These are phyloP conservation scores for Venusia cambrica DNA, from an alignment of 2,888 invertebrate genomes.

Conservation along the genomic window DNA sequence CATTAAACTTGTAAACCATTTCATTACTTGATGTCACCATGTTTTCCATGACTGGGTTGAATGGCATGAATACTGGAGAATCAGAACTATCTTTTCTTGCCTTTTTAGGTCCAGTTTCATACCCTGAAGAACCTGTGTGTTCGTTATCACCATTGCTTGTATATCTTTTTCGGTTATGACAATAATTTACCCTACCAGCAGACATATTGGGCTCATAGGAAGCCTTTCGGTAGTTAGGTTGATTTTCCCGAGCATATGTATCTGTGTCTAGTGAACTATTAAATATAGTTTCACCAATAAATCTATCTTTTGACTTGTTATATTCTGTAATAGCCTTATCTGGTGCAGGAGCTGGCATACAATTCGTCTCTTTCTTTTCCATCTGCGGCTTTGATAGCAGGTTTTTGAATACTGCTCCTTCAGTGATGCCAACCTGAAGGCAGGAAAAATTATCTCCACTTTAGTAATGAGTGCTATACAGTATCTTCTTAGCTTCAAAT, in stretches of 20 bases:
- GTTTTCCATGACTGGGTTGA: constrained; percentile 69
- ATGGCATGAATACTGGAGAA: constrained; percentile 41
- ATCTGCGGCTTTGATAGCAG: constrained; percentile 72
- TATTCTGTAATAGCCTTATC: constrained; percentile 42
- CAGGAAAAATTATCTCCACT: constrained; percentile 81
- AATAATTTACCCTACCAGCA: constrained; percentile 41
- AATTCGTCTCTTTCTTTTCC: constrained; percentile 57
- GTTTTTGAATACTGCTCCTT: constrained; percentile 75
- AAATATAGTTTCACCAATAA: constrained; percentile 68
- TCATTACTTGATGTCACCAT: constrained; percentile 66
- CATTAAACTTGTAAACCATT: constrained; percentile 58
- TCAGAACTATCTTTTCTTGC: constrained; percentile 44
- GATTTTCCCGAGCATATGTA: constrained; percentile 50
- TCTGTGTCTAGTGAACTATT: constrained; percentile 52
- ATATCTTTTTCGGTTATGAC: constrained; percentile 49
- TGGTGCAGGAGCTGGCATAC: constrained; percentile 52
- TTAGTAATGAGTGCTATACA: constrained; percentile 75
- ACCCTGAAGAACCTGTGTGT: constrained; percentile 56
- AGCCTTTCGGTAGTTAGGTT: constrained; percentile 42
- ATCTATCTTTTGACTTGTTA: constrained; percentile 54
- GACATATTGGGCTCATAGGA: constrained; percentile 43
- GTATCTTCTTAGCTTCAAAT: constrained; percentile 74
- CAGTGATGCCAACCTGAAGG: constrained; percentile 81
- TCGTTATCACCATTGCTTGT: constrained; percentile 59
- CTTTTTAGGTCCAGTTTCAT: constrained; percentile 60